These are phyloP conservation scores for Mirounga angustirostris DNA, from an alignment of 2,113 vertebrate species.

Conservation along the genomic window DNA sequence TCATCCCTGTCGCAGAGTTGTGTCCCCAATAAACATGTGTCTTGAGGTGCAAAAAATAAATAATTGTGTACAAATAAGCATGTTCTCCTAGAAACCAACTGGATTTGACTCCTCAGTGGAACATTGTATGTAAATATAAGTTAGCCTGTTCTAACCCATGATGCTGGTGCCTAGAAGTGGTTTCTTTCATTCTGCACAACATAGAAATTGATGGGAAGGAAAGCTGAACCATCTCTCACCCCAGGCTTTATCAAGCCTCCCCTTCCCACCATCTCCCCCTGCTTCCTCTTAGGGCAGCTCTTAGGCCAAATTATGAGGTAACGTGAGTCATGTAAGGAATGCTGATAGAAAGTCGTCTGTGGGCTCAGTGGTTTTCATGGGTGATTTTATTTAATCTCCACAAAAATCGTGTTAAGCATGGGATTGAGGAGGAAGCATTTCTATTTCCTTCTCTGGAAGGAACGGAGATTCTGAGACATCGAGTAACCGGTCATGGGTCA, in stretches of 20 bases:
- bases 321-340: neutral
- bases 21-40: conserved; percentile 84
- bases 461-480: neutral
- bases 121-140: conserved; percentile 62
- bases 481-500: neutral
- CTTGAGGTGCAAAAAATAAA: conserved; percentile 74
- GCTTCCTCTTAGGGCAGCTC: neutral
- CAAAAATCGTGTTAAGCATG: neutral
- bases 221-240: neutral
- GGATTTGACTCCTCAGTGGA: neutral
- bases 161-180: neutral
- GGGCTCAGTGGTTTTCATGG: neutral
- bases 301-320: neutral
- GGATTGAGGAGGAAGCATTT: neutral
- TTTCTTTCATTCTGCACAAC: neutral
- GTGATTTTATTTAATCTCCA: neutral
- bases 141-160: conserved; percentile 18
- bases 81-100: conserved; percentile 61
- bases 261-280: neutral
- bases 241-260: neutral
- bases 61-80: conserved; percentile 66
- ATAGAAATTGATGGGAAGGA: neutral
- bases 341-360: neutral
- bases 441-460: neutral
- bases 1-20: conserved; percentile 78